Base-by-base conservation (phyloP, 35 echinoderm and acorn worm species). In the Lytechinus pictus region DNA sequence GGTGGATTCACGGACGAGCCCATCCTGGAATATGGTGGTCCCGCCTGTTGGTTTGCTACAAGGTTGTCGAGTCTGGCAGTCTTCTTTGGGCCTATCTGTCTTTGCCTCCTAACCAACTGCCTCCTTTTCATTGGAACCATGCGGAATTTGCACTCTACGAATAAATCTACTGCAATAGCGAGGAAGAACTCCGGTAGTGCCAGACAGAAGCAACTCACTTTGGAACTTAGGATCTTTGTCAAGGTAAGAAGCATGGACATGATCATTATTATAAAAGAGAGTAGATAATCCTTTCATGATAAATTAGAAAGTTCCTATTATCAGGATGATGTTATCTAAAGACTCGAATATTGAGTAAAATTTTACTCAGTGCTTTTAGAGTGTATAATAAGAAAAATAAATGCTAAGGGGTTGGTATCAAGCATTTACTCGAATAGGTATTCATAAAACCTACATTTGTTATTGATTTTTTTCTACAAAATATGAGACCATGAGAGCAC, bases 71-170 rank as follows among this genome's bases (percentile, higher is more conserved):
- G 88, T 90, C 29, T 90, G 88, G 28, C 52, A 5, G 88, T 54
- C 29, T 90, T 90, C 88, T 90, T 90, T 90, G 88, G 28, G 21
- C 88, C 88, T 8, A 90, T 90, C 88, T 90, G 28, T 13, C 9
- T 52, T 14, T 52, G 88, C 88, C 88, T 90, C 11, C 12, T 54
- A 9, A 29, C 27, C 28, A 90, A 90, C 88, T 44, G 28, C 10
- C 13, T 28, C 21, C 88, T 90, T 10, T 90, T 90, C 28, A 6
- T 90, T 44, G 33, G 11, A 29, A 90, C 88, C 52, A 54, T 90
- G 28, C 27, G 52, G 10, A 27, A 54, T 52, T 12, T 90, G 8
- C 52, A 54, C 11, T 90, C 88, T 3, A 52, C 88, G 8, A 90
- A 90, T 12, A 90, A 52, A 21, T 44, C 88, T 11, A 52, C 88